Conservation (phyloP, 35 echinoderm and acorn worm genomes). For the Eucidaris tribuloides region DNA sequence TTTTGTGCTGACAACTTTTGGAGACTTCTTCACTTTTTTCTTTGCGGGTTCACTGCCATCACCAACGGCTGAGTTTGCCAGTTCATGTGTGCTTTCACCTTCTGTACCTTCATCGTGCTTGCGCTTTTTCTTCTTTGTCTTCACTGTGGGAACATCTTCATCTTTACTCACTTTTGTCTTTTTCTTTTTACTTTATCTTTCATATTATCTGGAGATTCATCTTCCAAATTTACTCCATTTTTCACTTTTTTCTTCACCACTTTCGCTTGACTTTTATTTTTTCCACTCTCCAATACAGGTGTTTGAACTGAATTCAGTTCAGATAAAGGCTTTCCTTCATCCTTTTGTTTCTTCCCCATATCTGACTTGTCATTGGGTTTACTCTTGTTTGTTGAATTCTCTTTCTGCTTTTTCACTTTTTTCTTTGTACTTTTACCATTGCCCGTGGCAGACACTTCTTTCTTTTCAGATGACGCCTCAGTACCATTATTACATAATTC, state of each 20-base stretch:
- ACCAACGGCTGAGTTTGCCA: background rate
- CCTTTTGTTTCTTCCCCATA: background rate
- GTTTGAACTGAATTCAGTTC: background rate
- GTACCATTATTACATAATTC: too few relatives aligned
- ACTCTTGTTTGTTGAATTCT: background rate
- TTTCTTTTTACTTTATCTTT: background rate
- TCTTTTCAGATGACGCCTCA: too few relatives aligned
- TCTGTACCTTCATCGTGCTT: background rate
- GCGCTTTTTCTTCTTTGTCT: constrained; percentile 5
- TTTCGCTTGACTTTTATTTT: background rate
- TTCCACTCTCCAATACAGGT: background rate
- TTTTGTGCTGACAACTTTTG: too few relatives aligned
- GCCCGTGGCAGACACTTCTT: too few relatives aligned
- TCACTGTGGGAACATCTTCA: background rate
- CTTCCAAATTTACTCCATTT: background rate
- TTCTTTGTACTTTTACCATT: too few relatives aligned
- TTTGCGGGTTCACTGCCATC: background rate
- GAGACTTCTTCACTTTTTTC: background rate
- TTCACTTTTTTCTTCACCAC: too few relatives aligned
- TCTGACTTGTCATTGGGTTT: background rate
- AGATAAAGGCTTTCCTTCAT: background rate
- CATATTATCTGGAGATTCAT: background rate
- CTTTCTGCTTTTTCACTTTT: too few relatives aligned
- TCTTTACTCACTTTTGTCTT: background rate
- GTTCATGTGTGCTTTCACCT: background rate